Base-by-base conservation (phyloP, 2,113 vertebrate genomes). In the Ammodytes dubius region DNA sequence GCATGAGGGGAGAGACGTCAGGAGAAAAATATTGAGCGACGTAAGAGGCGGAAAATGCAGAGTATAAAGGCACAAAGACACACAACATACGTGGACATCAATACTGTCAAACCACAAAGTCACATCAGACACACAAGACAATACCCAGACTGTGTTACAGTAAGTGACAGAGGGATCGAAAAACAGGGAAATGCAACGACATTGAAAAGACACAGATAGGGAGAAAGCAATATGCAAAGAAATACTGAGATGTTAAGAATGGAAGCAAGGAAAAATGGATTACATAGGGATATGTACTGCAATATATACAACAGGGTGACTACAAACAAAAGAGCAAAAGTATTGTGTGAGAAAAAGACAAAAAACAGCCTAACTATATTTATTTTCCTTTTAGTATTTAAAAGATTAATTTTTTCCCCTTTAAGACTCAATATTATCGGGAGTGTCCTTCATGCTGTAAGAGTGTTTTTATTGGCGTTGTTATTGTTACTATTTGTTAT, bases 11-110 rank as follows among this genome's bases (percentile, higher is more conserved):
- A 79, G 65, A 77, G 79, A 85, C 45, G 71, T 80, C 70, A 88
- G 47, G 74, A 90, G 81, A 90, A 61, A 40, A 70, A 66, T 87
- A 91, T 78, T 84, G 87, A 89, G 42, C 77, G 47, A 77, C 63
- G 37, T 63, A 67, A 80, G 83, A 70, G 66, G 47, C 27, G 5
- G 7, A 74, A 61, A 74, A 17, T 9, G 6, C 3, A n/a, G 42
- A 75, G 43, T 70, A 76, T 27, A 49, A 52, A 74, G 65, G 61
- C 50, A 52, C 57, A 61, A 45, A 69, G 56, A 68, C 19, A 70
- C 35, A 78, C 6, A 43, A 81, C 68, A 54, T 45, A 67, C 8
- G 47, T 63, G 72, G 74, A 83, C 71, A 76, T 85, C 42, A 77
- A 88, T 86, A 79, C 71, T 50, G 17, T 74, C 63, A 74, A 72